Percentiles rank a stretch among this genome's conserved stretches.
Conservation (phyloP, 2,888 invertebrate genomes). For the Elmis aenea region DNA sequence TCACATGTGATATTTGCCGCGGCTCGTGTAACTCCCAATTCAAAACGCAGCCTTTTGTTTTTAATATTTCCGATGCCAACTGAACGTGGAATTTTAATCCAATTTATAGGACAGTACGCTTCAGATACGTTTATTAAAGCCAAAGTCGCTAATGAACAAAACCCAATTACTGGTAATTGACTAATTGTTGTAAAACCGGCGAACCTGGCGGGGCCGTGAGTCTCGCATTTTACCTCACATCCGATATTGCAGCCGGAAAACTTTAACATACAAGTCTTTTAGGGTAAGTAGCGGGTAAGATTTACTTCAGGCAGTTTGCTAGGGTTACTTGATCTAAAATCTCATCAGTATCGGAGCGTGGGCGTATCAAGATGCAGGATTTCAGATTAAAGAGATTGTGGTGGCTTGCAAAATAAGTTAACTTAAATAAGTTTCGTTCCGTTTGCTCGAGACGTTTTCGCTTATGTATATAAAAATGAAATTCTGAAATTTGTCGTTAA, state of each 20-base stretch:
- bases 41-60: too few species aligned
- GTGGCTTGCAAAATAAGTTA: slow-evolving; percentile 7
- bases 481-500: too few species aligned
- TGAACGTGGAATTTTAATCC: slow-evolving; percentile 6
- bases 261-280: slow-evolving; percentile 3
- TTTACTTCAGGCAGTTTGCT: slow-evolving; percentile 7
- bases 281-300: too few species aligned
- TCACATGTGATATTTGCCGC: too few species aligned
- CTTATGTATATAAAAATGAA: too few species aligned
- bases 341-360: slow-evolving; percentile 10
- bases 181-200: slow-evolving; percentile 12
- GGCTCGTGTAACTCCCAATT: too few species aligned
- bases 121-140: slow-evolving; percentile 8
- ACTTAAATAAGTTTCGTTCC: too few species aligned
- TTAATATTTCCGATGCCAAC: too few species aligned
- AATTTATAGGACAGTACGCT: slow-evolving; percentile 1
- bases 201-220: slow-evolving; percentile 5
- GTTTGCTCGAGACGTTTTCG: too few species aligned
- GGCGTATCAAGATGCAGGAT: slow-evolving; percentile 9
- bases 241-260: slow-evolving; percentile 5
- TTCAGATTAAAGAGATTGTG: slow-evolving; percentile 5
- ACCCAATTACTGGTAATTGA: slow-evolving; percentile 11
- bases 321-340: slow-evolving; percentile 9
- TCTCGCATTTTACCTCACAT: slow-evolving; percentile 1
- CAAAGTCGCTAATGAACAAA: slow-evolving; percentile 7